Evolutionary conservation across 2,113 vertebrate species (phyloP).

Genomic region (Loxodonta africana): DNA sequence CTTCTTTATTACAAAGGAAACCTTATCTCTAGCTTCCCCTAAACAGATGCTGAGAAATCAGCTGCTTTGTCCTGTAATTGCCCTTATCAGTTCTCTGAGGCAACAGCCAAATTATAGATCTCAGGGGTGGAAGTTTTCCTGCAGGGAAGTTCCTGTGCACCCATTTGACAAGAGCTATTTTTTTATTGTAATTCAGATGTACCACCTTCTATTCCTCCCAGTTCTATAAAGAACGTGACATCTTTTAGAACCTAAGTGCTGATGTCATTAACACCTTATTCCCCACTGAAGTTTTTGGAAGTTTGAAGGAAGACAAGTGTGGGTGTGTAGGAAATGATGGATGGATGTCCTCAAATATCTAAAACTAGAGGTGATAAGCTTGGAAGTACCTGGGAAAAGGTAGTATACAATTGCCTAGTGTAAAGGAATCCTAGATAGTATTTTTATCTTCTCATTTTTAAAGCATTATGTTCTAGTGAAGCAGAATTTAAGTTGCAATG

Average conservation of each 20-base stretch:
- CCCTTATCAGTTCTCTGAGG: slow-evolving; percentile 75
- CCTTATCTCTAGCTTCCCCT: background rate
- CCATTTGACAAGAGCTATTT: slow-evolving; percentile 62
- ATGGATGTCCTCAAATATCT: background rate
- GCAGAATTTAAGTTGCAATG: background rate
- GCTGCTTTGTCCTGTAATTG: slow-evolving; percentile 63
- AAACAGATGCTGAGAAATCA: slow-evolving; percentile 67
- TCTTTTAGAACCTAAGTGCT: slow-evolving; percentile 64
- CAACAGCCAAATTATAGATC: slow-evolving; percentile 69
- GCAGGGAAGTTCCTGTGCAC: slow-evolving; percentile 75
- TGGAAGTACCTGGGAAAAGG: background rate
- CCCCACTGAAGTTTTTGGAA: background rate
- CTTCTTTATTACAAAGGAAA: slow-evolving; percentile 60
- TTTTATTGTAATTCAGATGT: slow-evolving; percentile 4
- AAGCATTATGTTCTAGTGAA: background rate
- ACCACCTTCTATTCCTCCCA: slow-evolving; percentile 58
- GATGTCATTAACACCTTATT: slow-evolving; percentile 56
- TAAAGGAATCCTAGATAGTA: background rate
- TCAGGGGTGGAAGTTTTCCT: slow-evolving; percentile 68
- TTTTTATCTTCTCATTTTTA: background rate
- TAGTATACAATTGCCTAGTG: rapidly evolving
- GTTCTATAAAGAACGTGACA: background rate
- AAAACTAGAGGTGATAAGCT: background rate
- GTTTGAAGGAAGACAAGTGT: background rate
- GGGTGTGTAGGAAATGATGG: background rate